Conservation (phyloP, 2,888 invertebrate species). For the Lasioglossum marginatum region DNA sequence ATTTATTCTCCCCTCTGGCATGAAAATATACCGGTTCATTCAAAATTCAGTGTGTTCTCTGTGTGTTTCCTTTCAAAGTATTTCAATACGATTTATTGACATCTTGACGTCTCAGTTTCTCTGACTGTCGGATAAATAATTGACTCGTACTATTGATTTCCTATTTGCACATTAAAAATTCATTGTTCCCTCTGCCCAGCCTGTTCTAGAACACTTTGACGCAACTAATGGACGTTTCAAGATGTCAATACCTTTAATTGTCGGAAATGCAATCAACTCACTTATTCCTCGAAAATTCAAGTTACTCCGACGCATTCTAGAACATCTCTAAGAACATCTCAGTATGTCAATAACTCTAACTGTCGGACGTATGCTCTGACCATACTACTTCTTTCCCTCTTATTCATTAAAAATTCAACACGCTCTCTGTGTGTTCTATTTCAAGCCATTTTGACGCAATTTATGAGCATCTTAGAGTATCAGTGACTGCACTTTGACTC, state of each 20-base stretch:
- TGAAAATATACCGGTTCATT: neutral
- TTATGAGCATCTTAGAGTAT: neutral
- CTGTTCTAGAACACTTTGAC: too few species aligned
- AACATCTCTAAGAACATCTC: neutral
- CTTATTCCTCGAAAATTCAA: neutral
- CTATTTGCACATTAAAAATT: neutral
- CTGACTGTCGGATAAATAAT: neutral
- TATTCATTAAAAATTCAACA: neutral
- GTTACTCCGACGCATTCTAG: neutral
- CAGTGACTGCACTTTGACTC: neutral
- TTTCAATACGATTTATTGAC: neutral
- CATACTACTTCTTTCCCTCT: neutral
- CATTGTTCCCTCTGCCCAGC: neutral
- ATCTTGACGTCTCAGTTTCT: neutral
- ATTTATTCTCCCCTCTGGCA: neutral
- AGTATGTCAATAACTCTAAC: neutral
- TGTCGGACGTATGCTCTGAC: neutral
- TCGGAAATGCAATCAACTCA: neutral
- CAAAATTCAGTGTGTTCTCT: neutral
- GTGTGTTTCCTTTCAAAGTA: neutral
- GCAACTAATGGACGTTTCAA: too few species aligned
- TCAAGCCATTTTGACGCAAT: neutral
- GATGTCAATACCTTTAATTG: too few species aligned
- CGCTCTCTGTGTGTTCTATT: neutral
- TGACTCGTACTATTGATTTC: neutral